Base-by-base conservation (phyloP, 2,888 invertebrate genomes). In the Netelia inedita region DNA sequence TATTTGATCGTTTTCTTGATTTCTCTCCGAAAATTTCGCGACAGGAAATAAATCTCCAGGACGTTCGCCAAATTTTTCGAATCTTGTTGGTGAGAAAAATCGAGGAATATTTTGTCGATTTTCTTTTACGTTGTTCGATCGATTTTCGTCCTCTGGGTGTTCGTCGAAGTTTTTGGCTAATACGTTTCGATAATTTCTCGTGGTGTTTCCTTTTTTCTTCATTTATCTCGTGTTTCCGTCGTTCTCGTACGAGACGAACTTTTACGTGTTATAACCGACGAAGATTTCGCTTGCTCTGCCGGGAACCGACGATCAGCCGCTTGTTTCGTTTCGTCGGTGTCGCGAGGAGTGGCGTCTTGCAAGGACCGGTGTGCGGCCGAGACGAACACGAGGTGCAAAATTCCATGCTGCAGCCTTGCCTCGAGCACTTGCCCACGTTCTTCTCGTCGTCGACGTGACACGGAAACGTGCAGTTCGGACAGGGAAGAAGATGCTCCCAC, bases 391-490 rank as follows among this genome's bases (percentile, higher is more conserved):
- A 89, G 43, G 90, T 89, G 88, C 93, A 93, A 80, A 93, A 93
- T 87, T 93, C 92, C 89, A 92, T 92, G 66, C 89, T 88, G 80
- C 93, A 93, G 9, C 92, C 92, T 87, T 91, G 90, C 53, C 93
- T 88, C 75, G 93, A 92, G 85, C 93, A 93, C n/a, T 89, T 90
- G 43, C 92, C 93, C 63, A 93, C 85, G 86, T 93, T 93, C 71
- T 87, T 92, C 82, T 91, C 91, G n/a, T 75, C 88, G 81, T 93
- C 89, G 21, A 93, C 91, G 80, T 90, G 91, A 75, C 92, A 93
- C 1, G 93, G 92, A 80, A 93, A 93, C 41, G 91, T 89, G 85
- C 93, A 93, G 76, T 89, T 92, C n/a, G 93, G 93, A 74, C 93
- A 93, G 3, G 90, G 89, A 65, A 92, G 79, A 53, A 93, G 86